A percentile compares a stretch with the other conserved stretches of the same genome.
These are phyloP conservation scores for Trichopria drosophilae DNA, from an alignment of 2,888 invertebrate genomes.

Conservation along the genomic window DNA sequence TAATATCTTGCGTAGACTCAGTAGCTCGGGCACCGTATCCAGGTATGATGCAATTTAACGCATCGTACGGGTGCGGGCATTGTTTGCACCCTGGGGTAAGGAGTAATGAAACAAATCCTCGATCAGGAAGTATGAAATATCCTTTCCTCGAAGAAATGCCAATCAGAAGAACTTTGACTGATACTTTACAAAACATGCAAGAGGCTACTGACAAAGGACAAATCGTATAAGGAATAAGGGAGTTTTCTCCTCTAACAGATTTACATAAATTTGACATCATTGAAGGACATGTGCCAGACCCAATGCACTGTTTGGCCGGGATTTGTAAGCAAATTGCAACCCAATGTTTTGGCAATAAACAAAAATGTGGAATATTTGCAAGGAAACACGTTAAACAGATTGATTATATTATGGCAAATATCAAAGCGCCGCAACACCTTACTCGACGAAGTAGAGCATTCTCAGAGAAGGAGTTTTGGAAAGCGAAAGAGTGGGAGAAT, in stretches of 20 bases:
- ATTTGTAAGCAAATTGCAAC: not conserved
- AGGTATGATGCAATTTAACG: no score
- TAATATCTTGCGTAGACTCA: not conserved
- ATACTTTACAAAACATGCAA: constrained; percentile 4
- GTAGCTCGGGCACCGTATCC: no score
- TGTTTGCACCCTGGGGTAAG: not conserved
- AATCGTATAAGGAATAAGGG: not conserved
- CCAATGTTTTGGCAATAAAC: not conserved
- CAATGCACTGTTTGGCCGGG: not conserved
- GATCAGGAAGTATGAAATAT: constrained; percentile 3
- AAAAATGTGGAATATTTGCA: not conserved
- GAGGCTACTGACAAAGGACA: not conserved
- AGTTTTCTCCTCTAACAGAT: not conserved
- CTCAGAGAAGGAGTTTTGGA: not conserved
- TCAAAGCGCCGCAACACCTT: not conserved
- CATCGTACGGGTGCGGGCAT: no score
- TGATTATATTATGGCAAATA: not conserved
- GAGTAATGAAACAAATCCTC: not conserved
- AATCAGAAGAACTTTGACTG: not conserved
- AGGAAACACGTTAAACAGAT: not conserved
- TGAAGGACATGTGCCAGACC: not conserved
- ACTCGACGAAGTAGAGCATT: not conserved
- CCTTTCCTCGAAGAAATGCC: not conserved
- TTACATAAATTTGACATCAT: not conserved
- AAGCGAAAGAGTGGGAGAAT: constrained; percentile 1